These are phyloP conservation scores for Amiota communis DNA, from an alignment of 2,888 invertebrate species.

Conservation along the genomic window DNA sequence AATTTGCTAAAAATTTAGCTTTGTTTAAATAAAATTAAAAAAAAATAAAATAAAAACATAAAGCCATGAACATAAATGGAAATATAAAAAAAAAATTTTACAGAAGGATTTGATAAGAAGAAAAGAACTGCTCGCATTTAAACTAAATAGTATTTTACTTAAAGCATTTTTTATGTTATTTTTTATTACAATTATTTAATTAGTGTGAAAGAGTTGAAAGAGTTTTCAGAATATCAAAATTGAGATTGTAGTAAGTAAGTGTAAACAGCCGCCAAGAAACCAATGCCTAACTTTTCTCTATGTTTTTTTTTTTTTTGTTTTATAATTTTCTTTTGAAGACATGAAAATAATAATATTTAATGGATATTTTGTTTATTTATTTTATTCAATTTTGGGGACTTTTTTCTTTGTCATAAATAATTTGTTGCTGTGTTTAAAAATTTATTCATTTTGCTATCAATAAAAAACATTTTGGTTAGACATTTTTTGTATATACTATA, in stretches of 20 bases:
- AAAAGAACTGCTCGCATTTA: background rate
- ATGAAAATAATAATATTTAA: constrained; percentile 20
- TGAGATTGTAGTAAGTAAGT: constrained; percentile 59
- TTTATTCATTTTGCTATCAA: constrained; percentile 16
- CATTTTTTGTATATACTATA: background rate
- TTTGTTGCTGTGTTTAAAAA: constrained; percentile 8
- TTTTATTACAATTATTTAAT: constrained; percentile 7
- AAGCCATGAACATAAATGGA: background rate
- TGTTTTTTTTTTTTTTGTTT: constrained; percentile 29
- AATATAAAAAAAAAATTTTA: constrained; percentile 59
- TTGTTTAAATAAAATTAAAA: too few relatives aligned
- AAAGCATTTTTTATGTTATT: constrained; percentile 27
- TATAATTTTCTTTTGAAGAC: constrained; percentile 4
- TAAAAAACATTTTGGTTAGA: constrained; percentile 30
- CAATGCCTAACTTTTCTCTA: constrained; percentile 75
- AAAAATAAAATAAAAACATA: background rate
- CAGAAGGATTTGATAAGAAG: constrained; percentile 65
- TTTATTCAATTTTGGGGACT: constrained; percentile 25
- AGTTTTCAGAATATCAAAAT: background rate
- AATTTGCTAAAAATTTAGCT: too few relatives aligned
- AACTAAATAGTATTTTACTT: constrained; percentile 42
- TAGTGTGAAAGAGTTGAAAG: background rate
- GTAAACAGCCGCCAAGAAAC: constrained; percentile 84
- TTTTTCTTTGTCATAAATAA: constrained; percentile 8
- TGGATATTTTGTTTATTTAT: constrained; percentile 37